Base-by-base conservation (phyloP, 2,797 vertebrate genomes). In the Scyliorhinus canicula region DNA sequence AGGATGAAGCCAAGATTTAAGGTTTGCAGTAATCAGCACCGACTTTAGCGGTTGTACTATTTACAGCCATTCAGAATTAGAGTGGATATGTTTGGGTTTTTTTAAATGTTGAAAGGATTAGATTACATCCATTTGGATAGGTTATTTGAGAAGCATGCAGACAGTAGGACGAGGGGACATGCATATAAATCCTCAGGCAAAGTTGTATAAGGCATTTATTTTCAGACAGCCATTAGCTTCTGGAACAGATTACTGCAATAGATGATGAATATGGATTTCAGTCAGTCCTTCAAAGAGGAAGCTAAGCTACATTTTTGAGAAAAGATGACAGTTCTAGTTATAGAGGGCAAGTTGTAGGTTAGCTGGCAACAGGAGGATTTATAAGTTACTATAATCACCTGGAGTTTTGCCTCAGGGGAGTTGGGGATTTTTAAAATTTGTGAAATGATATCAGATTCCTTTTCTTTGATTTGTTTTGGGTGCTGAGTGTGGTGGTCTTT, bases 201-300 rank as follows among this genome's bases (percentile, higher is more conserved):
- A 65, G n/a, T 44, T n/a, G n/a, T 91, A 91, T 57, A 7, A 91
- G 44, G 88, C 35, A 65, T 91, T 91, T 65, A 57, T 44, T 65
- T 91, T 44, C 60, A 91, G 88, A 57, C 4, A 65, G 60, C 40
- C 57, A 91, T 91, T 60, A 65, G 60, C n/a, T 91, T 91, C 88
- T 91, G 88, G 88, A 91, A 91, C 88, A 91, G 60, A 91, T 91
- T 91, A 91, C n/a, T 91, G 40, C 60, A 28, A n/a, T 65, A 91
- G 12, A 47, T 40, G 8, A 21, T 91, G n/a, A 65, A 60, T 91
- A 63, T 12, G n/a, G 60, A 91, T 91, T 91, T 60, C 88, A 7
- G 21, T 40, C 88, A 91, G 60, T 44, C 60, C 60, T 91, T 91
- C 60, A 91, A 91, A 65, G n/a, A 44, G 60, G 88, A 91, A 65